Base-by-base conservation (phyloP, 2,797 vertebrate species). In the Dallia pectoralis region DNA sequence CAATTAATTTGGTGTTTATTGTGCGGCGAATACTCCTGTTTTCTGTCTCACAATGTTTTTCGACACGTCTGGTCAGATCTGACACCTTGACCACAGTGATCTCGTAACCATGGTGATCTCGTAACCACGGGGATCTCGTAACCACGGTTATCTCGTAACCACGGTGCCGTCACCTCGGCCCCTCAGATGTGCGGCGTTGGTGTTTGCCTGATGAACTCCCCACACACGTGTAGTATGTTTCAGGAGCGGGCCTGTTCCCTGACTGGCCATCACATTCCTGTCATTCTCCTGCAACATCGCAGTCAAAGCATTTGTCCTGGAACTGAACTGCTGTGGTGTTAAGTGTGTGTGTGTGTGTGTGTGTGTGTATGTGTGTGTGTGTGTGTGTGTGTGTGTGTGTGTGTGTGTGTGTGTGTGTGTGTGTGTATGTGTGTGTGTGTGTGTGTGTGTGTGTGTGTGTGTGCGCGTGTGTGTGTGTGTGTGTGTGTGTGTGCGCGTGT, bases 201-300 rank as follows among this genome's bases (percentile, higher is more conserved):
- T 47, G 32, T 72, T 68, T 40, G 61, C 40, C 51, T 4, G 19
- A 29, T 70, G 29, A 74, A 69, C 68, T 77, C 62, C 12, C 27
- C 33, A 65, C 32, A 72, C 63, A 64, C 2, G n/a, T 79, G 11
- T 59, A 33, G 16, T 36, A 71, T 70, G 30, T 75, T 70, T 27
- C 73, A 75, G 71, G 30, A 77, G 68, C 67, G 30, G 44, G 15
- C 29, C 65, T n/a, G 61, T 74, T 62, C 47, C 48, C 32, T 77
- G 27, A 71, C 56, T 9, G n/a, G 11, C 48, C 69, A 61, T 47
- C n/a, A 81, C 69, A 77, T 81, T 74, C 53, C 67, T 63, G 70
- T n/a, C n/a, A n/a, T n/a, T n/a, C 74, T 63, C 53, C 49, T n/a
- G 32, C 19, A 15, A 29, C 47, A 51, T 15, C 15, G 47, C 30